Conservation (phyloP, 2,113 vertebrate genomes). For the Eurystomus gularis region DNA sequence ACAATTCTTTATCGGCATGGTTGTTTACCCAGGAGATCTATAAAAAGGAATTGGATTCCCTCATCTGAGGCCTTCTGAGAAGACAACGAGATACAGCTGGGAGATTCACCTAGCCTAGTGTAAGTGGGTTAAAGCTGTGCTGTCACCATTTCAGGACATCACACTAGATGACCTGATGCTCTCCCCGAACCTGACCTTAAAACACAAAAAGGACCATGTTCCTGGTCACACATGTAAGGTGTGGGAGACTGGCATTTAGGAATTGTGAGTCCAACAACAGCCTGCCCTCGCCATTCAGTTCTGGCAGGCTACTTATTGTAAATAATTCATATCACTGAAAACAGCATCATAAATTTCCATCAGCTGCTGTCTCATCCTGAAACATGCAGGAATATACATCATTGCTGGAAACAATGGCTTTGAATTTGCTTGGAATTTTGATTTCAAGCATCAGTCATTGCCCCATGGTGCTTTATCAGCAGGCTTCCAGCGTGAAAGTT, state of each 20-base stretch:
- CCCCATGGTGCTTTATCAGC: background rate
- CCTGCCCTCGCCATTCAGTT: background rate
- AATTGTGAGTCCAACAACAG: background rate
- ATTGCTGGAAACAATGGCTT: background rate
- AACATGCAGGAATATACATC: background rate
- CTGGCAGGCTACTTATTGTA: background rate
- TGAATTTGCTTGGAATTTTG: background rate
- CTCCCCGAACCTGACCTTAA: background rate
- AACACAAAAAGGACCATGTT: background rate
- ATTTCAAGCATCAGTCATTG: background rate
- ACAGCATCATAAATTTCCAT: slow-evolving; percentile 13
- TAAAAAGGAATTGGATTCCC: background rate
- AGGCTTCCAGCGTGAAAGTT: background rate
- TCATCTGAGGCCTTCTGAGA: background rate
- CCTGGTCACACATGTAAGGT: background rate
- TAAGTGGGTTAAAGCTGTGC: background rate
- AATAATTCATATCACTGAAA: slow-evolving; percentile 8
- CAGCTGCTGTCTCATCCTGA: background rate
- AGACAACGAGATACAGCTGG: background rate
- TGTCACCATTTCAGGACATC: background rate
- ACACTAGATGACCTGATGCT: background rate
- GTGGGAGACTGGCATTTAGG: background rate
- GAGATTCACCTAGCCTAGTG: background rate
- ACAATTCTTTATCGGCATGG: background rate
- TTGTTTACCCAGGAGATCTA: background rate